phyloP scores from a whole-genome alignment of 1,140 invertebrate species.

The Musca vetustissima region DNA sequence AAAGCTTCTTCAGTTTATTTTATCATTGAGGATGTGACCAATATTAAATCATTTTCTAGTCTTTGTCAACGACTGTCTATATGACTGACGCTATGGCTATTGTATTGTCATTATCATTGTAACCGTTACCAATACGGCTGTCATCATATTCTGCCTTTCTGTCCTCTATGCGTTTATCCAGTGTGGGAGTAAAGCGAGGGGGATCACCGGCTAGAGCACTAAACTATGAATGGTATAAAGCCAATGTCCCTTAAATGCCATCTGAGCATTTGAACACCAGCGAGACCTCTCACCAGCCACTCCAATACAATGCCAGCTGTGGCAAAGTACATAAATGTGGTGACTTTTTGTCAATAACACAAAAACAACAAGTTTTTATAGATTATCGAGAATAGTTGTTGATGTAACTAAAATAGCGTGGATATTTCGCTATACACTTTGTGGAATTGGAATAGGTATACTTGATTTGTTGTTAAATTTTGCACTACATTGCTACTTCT shows the following conservation, averaged over 20 bases:
- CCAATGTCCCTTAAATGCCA: constrained; percentile 18
- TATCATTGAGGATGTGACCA: constrained; percentile 10
- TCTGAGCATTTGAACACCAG: background rate
- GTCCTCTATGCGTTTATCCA: too few relatives aligned
- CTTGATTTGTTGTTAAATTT: too few relatives aligned
- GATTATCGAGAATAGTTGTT: constrained; percentile 14
- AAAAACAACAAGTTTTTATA: background rate
- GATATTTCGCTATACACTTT: too few relatives aligned
- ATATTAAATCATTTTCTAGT: constrained; percentile 20
- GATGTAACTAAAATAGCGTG: background rate
- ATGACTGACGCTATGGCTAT: background rate
- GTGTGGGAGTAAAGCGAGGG: too few relatives aligned
- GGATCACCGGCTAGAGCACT: background rate
- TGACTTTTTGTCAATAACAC: too few relatives aligned
- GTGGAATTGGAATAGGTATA: too few relatives aligned
- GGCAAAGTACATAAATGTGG: background rate
- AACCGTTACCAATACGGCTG: too few relatives aligned
- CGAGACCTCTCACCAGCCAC: background rate
- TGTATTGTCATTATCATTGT: background rate
- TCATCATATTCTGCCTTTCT: too few relatives aligned
- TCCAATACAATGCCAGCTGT: background rate
- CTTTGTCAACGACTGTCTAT: constrained; percentile 9
- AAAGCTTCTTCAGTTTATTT: too few relatives aligned
- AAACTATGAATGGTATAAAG: constrained; percentile 9
- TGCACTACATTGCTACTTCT: too few relatives aligned